Conservation (phyloP, 92 coral and sea anemone species). For the Desmophyllum pertusum region DNA sequence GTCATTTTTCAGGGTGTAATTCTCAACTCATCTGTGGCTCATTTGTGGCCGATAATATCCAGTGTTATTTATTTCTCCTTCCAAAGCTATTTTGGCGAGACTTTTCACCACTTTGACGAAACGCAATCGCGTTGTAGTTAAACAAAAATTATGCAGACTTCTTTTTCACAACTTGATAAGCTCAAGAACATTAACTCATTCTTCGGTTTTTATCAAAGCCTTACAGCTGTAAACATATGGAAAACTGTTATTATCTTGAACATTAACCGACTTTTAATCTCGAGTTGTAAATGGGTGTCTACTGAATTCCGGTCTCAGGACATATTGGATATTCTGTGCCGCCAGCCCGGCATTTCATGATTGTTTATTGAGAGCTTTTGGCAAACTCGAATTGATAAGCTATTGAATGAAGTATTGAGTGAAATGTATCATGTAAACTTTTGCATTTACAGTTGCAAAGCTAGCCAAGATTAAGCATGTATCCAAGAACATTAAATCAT, state of each 20-base stretch:
- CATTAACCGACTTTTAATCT: conserved; percentile 9
- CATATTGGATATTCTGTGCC: not conserved
- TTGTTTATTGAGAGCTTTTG: not conserved
- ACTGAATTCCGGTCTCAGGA: conserved; percentile 13
- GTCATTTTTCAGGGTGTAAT: not conserved
- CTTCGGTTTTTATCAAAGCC: not conserved
- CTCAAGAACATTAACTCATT: not conserved
- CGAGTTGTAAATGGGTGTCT: not conserved
- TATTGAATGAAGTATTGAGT: not conserved
- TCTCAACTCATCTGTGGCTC: not conserved
- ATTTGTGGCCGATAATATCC: not conserved
- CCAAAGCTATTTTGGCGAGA: not conserved
- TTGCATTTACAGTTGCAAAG: not conserved
- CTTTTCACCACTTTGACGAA: not conserved
- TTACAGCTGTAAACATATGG: not conserved
- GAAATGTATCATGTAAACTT: not conserved
- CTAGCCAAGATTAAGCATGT: not conserved
- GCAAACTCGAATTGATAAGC: not conserved
- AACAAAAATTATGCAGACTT: not conserved
- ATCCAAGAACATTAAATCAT: too few species aligned
- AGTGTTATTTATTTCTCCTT: not conserved
- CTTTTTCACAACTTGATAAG: not conserved
- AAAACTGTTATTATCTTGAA: not conserved
- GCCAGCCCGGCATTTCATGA: not conserved
- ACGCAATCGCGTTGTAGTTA: not conserved